Conservation (phyloP, 2,888 invertebrate genomes). For the Lepidocyrtinus sp. region DNA sequence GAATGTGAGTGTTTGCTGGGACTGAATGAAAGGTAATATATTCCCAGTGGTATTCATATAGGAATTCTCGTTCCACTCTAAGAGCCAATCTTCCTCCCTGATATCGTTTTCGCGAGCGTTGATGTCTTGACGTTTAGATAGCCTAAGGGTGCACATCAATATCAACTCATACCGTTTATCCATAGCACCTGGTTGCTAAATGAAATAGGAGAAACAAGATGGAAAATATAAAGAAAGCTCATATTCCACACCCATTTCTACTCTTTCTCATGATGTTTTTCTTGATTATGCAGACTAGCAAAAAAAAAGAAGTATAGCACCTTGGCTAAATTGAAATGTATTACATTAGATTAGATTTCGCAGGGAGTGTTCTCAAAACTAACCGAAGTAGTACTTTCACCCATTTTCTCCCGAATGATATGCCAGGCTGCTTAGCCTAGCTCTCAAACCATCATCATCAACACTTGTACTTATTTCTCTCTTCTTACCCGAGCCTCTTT, state of each 20-base stretch:
- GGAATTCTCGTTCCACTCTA: background rate
- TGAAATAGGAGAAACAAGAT: background rate
- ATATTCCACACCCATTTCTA: too few relatives aligned
- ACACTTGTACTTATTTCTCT: too few relatives aligned
- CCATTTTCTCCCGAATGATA: too few relatives aligned
- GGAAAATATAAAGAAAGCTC: background rate
- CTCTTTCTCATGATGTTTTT: background rate
- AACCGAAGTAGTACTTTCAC: too few relatives aligned
- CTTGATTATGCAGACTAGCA: background rate
- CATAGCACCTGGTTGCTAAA: background rate
- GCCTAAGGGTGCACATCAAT: conserved; percentile 12
- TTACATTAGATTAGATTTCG: background rate
- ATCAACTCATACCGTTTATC: background rate
- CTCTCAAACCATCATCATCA: too few relatives aligned
- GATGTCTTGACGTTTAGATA: background rate
- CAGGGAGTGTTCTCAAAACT: background rate
- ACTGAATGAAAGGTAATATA: background rate
- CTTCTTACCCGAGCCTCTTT: too few relatives aligned
- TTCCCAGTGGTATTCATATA: background rate
- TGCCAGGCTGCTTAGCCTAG: too few relatives aligned
- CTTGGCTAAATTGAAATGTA: background rate
- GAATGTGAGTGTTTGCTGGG: background rate
- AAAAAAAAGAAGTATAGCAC: background rate
- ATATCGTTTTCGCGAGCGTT: background rate
- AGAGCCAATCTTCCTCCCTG: background rate